Conservation (phyloP, 2,888 invertebrate species). For the Melanchra persicariae region DNA sequence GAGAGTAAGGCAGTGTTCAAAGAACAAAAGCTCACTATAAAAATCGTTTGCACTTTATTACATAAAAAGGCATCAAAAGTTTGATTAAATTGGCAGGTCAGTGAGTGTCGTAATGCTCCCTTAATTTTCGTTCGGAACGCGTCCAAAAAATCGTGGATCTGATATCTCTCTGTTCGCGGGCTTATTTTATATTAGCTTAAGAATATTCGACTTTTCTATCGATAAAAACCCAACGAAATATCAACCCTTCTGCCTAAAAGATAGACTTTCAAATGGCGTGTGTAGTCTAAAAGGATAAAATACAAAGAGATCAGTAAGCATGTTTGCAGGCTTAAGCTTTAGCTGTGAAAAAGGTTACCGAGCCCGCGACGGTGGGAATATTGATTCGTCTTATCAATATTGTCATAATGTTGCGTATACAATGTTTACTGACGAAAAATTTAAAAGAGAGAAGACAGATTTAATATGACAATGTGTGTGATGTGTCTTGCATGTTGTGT, state of each 20-base stretch:
- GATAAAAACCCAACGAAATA: conserved; percentile 19
- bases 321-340: conserved; percentile 77
- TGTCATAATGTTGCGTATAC: conserved; percentile 76
- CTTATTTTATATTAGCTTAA: conserved; percentile 78
- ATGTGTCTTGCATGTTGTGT: conserved; percentile 10
- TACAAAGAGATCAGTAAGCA: conserved; percentile 78
- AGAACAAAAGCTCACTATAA: conserved; percentile 46
- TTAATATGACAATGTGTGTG: conserved; percentile 32
- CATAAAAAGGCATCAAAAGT: conserved; percentile 60
- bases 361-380: conserved; percentile 80
- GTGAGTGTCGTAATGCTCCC: conserved; percentile 77
- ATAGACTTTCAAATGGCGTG: conserved; percentile 42
- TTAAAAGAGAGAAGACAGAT: conserved; percentile 37
- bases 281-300: conserved; percentile 67
- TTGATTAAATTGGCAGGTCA: conserved; percentile 76
- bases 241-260: neutral
- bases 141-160: conserved; percentile 83
- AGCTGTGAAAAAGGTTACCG: conserved; percentile 80
- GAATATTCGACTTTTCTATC: conserved; percentile 76
- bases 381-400: conserved; percentile 83
- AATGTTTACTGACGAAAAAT: conserved; percentile 54
- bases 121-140: conserved; percentile 79
- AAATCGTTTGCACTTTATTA: conserved; percentile 57
- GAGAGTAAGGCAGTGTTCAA: conserved; percentile 39
- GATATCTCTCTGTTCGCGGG: conserved; percentile 79